Evolutionary conservation across 2,797 vertebrate species (phyloP).

Genomic region (Gila robusta): DNA sequence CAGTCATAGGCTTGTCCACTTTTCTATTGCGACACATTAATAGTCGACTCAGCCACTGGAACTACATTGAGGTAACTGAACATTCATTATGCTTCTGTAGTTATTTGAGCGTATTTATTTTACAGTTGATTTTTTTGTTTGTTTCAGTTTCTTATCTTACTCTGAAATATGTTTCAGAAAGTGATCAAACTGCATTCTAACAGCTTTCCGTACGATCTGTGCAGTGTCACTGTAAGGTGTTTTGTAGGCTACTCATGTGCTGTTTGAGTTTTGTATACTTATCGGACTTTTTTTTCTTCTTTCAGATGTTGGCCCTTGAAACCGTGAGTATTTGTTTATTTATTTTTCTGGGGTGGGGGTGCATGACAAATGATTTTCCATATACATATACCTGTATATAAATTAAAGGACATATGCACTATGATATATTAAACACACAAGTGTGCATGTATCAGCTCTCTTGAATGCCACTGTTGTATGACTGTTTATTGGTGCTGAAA

Average conservation of each 20-base stretch:
- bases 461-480: background rate
- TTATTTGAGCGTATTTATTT: background rate
- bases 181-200: conserved; percentile 1
- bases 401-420: background rate
- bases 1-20: background rate
- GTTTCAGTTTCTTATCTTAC: background rate
- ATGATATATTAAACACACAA: background rate
- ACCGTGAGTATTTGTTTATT: conserved; percentile 68
- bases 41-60: background rate
- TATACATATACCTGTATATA: too few relatives aligned
- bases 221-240: background rate
- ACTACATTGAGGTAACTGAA: conserved; percentile 45
- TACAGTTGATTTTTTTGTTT: background rate
- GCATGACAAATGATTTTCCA: too few relatives aligned
- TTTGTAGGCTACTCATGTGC: background rate
- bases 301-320: conserved; percentile 74
- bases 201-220: background rate
- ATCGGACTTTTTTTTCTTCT: conserved; percentile 1
- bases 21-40: conserved; percentile 4
- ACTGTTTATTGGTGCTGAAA: background rate
- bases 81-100: background rate
- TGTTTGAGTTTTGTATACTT: background rate
- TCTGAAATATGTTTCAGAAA: background rate
- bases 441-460: background rate
- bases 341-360: background rate